Conservation (phyloP, 1,140 invertebrate species). For the Drosophila kikkawai region DNA sequence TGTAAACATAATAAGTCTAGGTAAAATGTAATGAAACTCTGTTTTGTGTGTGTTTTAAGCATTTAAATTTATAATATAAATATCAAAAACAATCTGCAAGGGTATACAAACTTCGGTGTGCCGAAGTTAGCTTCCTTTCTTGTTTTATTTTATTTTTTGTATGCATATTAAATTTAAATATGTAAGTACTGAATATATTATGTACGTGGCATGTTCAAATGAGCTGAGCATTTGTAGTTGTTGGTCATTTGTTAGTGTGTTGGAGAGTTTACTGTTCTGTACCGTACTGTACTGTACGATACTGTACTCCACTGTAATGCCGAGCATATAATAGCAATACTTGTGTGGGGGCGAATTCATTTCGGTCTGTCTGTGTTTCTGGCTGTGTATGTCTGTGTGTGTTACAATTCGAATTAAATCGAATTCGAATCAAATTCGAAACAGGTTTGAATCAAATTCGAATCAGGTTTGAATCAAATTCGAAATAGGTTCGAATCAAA, state of each 20-base stretch:
- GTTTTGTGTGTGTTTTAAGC: too few relatives aligned
- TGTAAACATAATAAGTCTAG: too few relatives aligned
- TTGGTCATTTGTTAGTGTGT: slow-evolving; percentile 24
- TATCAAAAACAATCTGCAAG: too few relatives aligned
- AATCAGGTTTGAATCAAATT: slow-evolving; percentile 15
- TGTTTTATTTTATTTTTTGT: not conserved
- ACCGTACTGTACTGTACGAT: not conserved
- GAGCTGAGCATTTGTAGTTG: slow-evolving; percentile 40
- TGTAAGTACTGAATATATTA: slow-evolving; percentile 31
- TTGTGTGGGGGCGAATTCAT: slow-evolving; percentile 22
- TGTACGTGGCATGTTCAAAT: slow-evolving; percentile 46
- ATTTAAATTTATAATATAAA: too few relatives aligned
- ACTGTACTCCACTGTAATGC: slow-evolving; percentile 12
- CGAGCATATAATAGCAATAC: slow-evolving; percentile 34
- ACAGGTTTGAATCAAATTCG: not conserved
- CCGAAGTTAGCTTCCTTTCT: too few relatives aligned
- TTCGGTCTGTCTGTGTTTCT: slow-evolving; percentile 50
- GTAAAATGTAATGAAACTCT: too few relatives aligned
- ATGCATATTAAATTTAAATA: slow-evolving; percentile 51
- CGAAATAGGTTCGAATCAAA: not conserved
- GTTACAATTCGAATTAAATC: slow-evolving; percentile 4
- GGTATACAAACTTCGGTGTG: too few relatives aligned
- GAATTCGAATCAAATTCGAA: slow-evolving; percentile 8
- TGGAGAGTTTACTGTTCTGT: slow-evolving; percentile 10
- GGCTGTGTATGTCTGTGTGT: slow-evolving; percentile 21